Evolutionary conservation across 1,140 invertebrate species (phyloP), one percentile per base, ranked within the genome.

Genomic region (Aphidius ervi): DNA sequence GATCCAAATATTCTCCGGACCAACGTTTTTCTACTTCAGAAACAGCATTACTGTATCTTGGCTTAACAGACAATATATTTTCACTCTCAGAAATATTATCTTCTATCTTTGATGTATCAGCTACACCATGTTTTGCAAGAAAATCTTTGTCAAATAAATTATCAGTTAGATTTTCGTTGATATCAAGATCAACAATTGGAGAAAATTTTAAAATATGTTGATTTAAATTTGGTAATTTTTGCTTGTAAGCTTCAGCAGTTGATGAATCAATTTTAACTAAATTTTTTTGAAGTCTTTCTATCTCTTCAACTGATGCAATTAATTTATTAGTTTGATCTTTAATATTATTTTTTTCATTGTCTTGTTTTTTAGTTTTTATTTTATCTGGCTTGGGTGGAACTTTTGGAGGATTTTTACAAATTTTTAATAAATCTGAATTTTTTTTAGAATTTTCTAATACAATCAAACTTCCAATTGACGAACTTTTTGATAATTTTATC

Each of bases 1-100:
- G 62, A 10, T 71, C 73, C 23, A 78, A 59, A 45, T 76, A 78
- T 58, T 77, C 72, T 0, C 72, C 73, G 1, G 74, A 76, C 75
- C 74, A 78, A 40, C 74, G 58, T 20, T 75, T 76, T 58, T 77
- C 75, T 3, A 78, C 60, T 56, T 77, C 73, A 0, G 67, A 68
- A 9, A 77, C 75, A 47, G 72, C 71, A 54, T 68, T 68, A 41
- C 74, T 69, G 59, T 77, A 78, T 9, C 62, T 65, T 0, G 69
- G 69, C 23, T 58, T 68, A 23, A 65, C 63, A 7, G 52, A 56
- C 10, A 55, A 55, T 5, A 45, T 23, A 52, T 63, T 59, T 4
- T 69, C 67, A 2, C 43, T 48, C 20, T 71, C 71, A 9, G 64
- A 68, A 9, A 48, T 48, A 20, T 60, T 63, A 55, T 75, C 70